Percentiles rank a stretch among this genome's conserved stretches.
Conservation (phyloP, 1,140 invertebrate species). For the Carcinoscorpius rotundicauda region DNA sequence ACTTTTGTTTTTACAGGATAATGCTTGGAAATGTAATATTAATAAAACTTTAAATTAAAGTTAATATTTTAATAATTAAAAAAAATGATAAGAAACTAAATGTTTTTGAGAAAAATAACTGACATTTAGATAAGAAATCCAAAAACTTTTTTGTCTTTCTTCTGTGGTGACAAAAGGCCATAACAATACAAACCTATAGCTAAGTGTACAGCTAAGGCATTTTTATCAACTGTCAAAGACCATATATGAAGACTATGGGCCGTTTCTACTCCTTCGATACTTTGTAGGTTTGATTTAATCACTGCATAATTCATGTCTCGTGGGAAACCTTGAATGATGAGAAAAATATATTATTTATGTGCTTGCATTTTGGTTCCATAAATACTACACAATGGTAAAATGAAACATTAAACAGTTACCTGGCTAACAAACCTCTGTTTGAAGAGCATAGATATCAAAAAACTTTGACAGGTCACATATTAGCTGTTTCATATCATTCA, state of each 20-base stretch:
- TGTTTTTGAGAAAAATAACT: too few relatives aligned
- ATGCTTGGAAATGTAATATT: too few relatives aligned
- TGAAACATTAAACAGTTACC: conserved; percentile 12
- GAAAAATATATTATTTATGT: conserved; percentile 1
- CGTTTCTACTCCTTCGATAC: conserved; percentile 51
- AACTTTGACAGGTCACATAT: too few relatives aligned
- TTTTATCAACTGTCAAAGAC: conserved; percentile 59
- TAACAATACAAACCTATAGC: conserved; percentile 47
- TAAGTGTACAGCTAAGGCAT: conserved; percentile 56
- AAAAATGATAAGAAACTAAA: too few relatives aligned
- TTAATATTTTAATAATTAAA: too few relatives aligned
- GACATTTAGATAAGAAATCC: too few relatives aligned
- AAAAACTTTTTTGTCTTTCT: too few relatives aligned
- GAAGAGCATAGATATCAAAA: too few relatives aligned
- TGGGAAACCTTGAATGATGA: conserved; percentile 9
- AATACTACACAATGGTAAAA: neutral
- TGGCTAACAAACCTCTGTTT: conserved; percentile 5
- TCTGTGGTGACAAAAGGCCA: neutral
- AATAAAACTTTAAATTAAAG: too few relatives aligned
- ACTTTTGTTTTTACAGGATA: too few relatives aligned
- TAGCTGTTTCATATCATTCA: too few relatives aligned
- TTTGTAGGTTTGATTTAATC: conserved; percentile 37
- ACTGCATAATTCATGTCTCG: conserved; percentile 17
- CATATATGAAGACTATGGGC: conserved; percentile 69
- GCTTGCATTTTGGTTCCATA: neutral